These are phyloP conservation scores for Pelodiscus sinensis DNA, from an alignment of 2,113 vertebrate genomes.

Conservation along the genomic window DNA sequence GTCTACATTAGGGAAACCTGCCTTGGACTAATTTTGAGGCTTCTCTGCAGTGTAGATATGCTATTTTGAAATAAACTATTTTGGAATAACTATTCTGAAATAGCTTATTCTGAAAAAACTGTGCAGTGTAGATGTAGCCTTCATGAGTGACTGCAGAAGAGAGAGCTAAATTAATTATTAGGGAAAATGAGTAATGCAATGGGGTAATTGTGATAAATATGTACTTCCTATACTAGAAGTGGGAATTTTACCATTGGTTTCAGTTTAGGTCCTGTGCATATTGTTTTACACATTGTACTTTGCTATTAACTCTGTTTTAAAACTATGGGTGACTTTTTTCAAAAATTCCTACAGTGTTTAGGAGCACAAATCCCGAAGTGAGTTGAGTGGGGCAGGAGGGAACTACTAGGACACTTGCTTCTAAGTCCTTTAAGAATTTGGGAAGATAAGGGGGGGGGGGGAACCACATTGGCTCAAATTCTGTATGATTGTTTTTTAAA, in stretches of 20 bases:
- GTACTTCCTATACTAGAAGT: background rate
- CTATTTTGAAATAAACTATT: no score
- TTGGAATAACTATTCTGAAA: no score
- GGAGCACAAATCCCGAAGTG: background rate
- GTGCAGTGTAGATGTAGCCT: no score
- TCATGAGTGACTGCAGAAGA: background rate
- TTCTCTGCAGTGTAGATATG: no score
- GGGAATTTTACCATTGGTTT: background rate
- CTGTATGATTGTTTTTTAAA: background rate
- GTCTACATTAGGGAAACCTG: no score
- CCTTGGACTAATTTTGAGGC: no score
- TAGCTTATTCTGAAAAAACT: no score
- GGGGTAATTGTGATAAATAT: background rate
- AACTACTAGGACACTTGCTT: background rate
- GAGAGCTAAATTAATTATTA: background rate
- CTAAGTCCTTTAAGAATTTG: background rate
- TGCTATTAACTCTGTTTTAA: background rate
- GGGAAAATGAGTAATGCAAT: background rate
- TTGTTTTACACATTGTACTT: background rate
- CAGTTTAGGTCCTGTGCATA: background rate
- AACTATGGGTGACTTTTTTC: background rate
- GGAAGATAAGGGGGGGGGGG: background rate
- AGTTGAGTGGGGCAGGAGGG: fast-evolving
- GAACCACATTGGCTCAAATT: background rate
- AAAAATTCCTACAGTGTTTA: background rate